Conservation (phyloP, 2,113 vertebrate genomes). For the Corythornis cristatus region DNA sequence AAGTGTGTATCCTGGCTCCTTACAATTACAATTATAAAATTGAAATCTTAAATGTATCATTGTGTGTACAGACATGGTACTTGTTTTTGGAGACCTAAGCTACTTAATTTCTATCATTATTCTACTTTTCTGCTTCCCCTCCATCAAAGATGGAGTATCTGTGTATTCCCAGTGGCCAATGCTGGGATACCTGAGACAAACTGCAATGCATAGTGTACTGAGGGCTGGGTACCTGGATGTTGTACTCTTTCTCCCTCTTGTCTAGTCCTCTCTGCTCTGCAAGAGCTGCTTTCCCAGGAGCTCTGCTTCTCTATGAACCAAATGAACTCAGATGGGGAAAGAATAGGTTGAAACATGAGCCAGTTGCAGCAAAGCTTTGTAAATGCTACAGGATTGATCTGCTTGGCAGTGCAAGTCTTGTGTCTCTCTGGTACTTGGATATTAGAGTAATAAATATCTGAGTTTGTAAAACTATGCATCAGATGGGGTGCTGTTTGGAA, state of each 20-base stretch:
- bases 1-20: neutral
- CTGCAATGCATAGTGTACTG: neutral
- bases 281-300: neutral
- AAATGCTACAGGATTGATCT: neutral
- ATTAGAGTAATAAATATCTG: neutral
- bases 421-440: neutral
- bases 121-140: neutral
- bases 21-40: neutral
- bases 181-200: neutral
- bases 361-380: neutral
- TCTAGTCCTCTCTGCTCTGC: neutral
- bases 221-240: neutral
- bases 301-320: neutral
- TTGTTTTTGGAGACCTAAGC: constrained; percentile 23
- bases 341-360: neutral
- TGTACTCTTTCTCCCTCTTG: neutral
- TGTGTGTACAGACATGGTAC: neutral
- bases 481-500: neutral
- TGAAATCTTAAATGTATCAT: neutral
- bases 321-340: neutral
- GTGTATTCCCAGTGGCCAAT: neutral
- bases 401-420: neutral
- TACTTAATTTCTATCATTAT: neutral
- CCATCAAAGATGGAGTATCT: neutral
- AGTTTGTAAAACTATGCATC: neutral